phyloP scores from a whole-genome alignment of 2,888 invertebrate genomes.

The Schizaphis graminum region DNA sequence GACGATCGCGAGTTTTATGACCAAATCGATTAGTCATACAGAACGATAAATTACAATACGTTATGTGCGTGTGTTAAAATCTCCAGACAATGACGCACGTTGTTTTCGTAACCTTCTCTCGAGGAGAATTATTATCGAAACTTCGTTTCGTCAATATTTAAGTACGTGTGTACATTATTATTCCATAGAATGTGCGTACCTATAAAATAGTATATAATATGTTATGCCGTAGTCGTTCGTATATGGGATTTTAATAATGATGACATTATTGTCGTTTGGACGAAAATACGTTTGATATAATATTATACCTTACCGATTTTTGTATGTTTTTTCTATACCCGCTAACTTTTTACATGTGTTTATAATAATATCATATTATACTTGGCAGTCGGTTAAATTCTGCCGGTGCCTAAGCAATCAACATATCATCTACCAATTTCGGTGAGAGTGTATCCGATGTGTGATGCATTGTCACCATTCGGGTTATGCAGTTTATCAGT shows the following conservation, averaged over 20 bases:
- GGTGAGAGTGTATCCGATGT: neutral
- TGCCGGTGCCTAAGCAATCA: neutral
- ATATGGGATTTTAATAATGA: neutral
- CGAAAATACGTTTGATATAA: neutral
- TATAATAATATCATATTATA: neutral
- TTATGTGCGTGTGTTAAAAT: constrained; percentile 12
- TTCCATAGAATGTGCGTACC: neutral
- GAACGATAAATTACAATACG: constrained; percentile 1
- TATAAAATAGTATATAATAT: neutral
- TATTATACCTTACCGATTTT: neutral
- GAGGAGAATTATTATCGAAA: constrained; percentile 35
- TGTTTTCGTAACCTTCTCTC: constrained; percentile 38
- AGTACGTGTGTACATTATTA: constrained; percentile 1
- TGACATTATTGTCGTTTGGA: neutral
- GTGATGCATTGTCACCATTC: neutral
- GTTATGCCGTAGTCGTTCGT: neutral
- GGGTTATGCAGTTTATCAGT: neutral
- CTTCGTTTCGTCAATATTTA: constrained; percentile 36
- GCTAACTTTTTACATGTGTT: neutral
- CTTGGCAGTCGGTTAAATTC: neutral
- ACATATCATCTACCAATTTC: neutral
- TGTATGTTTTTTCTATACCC: neutral
- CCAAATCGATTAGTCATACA: constrained; percentile 57
- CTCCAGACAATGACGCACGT: constrained; percentile 34
- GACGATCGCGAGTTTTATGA: constrained; percentile 15